Evolutionary conservation across 2,888 invertebrate genomes (phyloP).

Genomic region (Ametastegia equiseti): DNA sequence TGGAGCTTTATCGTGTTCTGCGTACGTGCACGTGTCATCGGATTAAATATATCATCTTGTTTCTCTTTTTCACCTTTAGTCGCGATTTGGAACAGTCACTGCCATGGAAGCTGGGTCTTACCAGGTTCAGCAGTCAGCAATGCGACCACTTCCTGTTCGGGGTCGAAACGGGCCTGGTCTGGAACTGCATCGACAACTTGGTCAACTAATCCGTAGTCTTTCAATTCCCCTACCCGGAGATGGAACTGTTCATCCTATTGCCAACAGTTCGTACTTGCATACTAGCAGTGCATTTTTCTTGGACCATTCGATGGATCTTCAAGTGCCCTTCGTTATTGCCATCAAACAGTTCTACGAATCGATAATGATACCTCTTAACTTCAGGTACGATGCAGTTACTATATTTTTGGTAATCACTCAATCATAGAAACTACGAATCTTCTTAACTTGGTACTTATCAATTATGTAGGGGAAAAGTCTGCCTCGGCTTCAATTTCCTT

Average conservation of each 20-base stretch:
- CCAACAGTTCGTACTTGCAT: slow-evolving; percentile 63
- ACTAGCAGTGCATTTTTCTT: slow-evolving; percentile 69
- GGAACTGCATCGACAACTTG: slow-evolving; percentile 69
- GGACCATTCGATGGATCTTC: slow-evolving; percentile 62
- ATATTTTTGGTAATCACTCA: neutral
- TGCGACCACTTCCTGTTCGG: neutral
- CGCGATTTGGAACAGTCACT: neutral
- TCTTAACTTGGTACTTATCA: neutral
- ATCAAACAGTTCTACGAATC: slow-evolving; percentile 66
- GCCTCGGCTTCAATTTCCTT: neutral
- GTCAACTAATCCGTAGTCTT: slow-evolving; percentile 61
- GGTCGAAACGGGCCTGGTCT: slow-evolving; percentile 59
- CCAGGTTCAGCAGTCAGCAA: slow-evolving; percentile 1
- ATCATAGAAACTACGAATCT: slow-evolving; percentile 45
- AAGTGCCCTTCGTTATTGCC: slow-evolving; percentile 60
- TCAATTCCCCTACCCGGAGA: slow-evolving; percentile 58
- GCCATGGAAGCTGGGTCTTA: slow-evolving; percentile 8
- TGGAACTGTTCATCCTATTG: slow-evolving; percentile 46
- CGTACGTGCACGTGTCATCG: neutral
- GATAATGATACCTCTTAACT: slow-evolving; percentile 64
- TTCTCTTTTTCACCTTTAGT: neutral
- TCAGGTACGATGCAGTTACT: slow-evolving; percentile 54
- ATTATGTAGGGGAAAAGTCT: neutral
- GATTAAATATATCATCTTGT: neutral
- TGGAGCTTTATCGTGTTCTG: neutral